These are phyloP conservation scores for Lithophane semibrunnea DNA, from an alignment of 2,888 invertebrate genomes.

Conservation along the genomic window DNA sequence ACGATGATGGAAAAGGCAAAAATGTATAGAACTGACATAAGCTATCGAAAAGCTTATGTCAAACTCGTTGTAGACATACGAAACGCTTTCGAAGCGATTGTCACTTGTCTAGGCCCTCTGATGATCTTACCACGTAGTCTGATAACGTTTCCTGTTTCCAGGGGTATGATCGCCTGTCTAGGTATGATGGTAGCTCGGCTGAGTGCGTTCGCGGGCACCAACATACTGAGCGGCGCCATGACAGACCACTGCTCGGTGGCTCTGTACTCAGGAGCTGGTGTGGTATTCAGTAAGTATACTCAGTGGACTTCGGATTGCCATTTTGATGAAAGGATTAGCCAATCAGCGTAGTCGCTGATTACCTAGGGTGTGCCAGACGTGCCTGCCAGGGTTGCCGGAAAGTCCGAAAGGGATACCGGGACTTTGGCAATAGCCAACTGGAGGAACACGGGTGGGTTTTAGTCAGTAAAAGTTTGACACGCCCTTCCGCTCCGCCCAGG, in stretches of 20 bases:
- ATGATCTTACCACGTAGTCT: background rate
- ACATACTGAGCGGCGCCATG: conserved; percentile 80
- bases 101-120: background rate
- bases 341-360: background rate
- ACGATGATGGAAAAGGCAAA: too few species aligned
- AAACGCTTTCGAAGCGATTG: too few species aligned
- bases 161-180: conserved; percentile 86
- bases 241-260: conserved; percentile 77
- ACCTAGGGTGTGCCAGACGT: background rate
- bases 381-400: too few species aligned
- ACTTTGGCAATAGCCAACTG: too few species aligned
- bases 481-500: too few species aligned
- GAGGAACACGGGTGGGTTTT: too few species aligned
- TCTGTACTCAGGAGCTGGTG: conserved; percentile 78
- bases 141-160: conserved; percentile 57
- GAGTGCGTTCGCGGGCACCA: conserved; percentile 85
- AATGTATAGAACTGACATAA: too few species aligned
- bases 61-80: too few species aligned
- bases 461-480: too few species aligned
- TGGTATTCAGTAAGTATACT: conserved; percentile 79
- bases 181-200: conserved; percentile 87
- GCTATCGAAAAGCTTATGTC: too few species aligned
- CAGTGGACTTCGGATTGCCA: background rate
- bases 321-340: background rate
- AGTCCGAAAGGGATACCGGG: too few species aligned